Conservation (phyloP, 2,797 vertebrate genomes). For the Menidia menidia region DNA sequence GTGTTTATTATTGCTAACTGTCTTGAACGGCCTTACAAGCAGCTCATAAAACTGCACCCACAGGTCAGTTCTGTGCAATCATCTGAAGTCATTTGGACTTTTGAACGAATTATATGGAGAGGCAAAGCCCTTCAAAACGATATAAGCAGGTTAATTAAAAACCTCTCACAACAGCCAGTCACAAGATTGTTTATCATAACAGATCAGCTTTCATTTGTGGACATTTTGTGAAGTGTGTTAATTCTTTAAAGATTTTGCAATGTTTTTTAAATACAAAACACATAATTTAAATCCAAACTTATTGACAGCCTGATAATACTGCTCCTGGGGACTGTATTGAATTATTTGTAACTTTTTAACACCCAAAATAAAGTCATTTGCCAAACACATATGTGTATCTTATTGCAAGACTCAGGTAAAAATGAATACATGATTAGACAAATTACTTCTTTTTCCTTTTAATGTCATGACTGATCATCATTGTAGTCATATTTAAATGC, state of each 20-base stretch:
- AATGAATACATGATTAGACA: too few species aligned
- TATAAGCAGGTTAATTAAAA: neutral
- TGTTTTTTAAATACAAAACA: neutral
- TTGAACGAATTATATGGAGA: slow-evolving; percentile 11
- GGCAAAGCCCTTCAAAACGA: neutral
- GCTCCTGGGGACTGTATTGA: neutral
- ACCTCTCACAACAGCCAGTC: neutral
- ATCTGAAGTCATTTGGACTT: slow-evolving; percentile 24
- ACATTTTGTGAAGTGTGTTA: neutral
- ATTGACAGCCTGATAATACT: neutral
- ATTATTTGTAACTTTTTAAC: neutral
- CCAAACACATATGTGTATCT: neutral
- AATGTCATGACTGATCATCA: too few species aligned
- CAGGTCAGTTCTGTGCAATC: neutral
- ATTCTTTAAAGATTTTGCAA: neutral
- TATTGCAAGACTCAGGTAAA: neutral
- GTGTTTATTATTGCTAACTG: neutral
- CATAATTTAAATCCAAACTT: neutral
- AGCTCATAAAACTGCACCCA: slow-evolving; percentile 4
- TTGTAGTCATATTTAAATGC: too few species aligned
- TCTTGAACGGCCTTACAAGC: slow-evolving; percentile 11
- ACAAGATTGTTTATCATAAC: neutral
- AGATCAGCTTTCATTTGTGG: neutral
- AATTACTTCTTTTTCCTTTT: too few species aligned
- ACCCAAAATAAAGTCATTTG: neutral